Percentiles rank a stretch among this genome's conserved stretches.
These are phyloP conservation scores for Trichonephila clavipes DNA, from an alignment of 1,140 invertebrate genomes.

Conservation along the genomic window DNA sequence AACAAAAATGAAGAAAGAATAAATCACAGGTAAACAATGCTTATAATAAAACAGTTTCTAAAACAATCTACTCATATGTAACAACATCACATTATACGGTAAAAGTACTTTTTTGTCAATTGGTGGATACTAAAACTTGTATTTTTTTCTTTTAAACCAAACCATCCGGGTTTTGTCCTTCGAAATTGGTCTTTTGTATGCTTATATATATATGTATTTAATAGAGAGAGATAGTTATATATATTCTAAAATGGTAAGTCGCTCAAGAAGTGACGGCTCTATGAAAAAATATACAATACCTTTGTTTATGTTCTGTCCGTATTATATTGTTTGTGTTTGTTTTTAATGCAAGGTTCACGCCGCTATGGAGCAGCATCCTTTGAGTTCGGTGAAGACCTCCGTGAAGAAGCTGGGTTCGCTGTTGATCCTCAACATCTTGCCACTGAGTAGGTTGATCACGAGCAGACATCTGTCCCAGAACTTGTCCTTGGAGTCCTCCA, in stretches of 20 bases:
- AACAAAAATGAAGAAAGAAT: too few relatives aligned
- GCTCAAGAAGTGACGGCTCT: slow-evolving; percentile 2
- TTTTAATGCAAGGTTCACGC: slow-evolving; percentile 17
- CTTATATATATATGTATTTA: neutral
- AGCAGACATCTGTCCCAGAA: slow-evolving; percentile 98
- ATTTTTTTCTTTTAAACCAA: neutral
- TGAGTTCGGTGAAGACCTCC: slow-evolving; percentile 98
- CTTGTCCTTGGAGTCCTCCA: slow-evolving; percentile 93
- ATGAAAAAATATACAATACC: slow-evolving; percentile 41
- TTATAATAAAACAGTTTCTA: neutral
- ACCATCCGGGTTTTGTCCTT: neutral
- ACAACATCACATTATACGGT: neutral
- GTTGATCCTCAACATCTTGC: slow-evolving; percentile 98
- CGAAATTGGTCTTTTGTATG: neutral
- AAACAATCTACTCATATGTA: neutral
- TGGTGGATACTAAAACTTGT: neutral
- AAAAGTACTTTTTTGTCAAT: neutral
- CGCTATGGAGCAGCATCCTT: slow-evolving; percentile 85
- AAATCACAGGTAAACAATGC: neutral
- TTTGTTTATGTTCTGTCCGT: neutral
- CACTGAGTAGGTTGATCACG: slow-evolving; percentile 94
- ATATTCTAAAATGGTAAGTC: slow-evolving; percentile 22
- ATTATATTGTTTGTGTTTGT: neutral
- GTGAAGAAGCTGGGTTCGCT: slow-evolving; percentile 99
- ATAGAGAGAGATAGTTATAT: neutral